Evolutionary conservation across 1,140 invertebrate genomes (phyloP), one percentile per base, ranked within the genome.

Genomic region (Drosophila takahashii): DNA sequence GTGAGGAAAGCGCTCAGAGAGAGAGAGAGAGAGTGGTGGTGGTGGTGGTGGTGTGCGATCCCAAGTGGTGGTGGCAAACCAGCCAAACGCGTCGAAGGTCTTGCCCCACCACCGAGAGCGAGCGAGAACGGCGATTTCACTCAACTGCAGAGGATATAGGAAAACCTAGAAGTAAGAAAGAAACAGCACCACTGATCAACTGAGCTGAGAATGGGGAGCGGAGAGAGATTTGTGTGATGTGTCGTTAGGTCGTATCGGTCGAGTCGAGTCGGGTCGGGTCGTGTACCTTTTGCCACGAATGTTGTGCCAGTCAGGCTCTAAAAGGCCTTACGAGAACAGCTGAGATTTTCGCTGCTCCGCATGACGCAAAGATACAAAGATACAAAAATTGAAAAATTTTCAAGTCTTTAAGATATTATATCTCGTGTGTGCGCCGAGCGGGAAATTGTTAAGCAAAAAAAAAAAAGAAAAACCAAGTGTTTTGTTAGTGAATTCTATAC

Each of bases 211-310:
- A 59, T 66, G 90, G 89, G 90, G 87, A 85, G 80, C 80, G 90
- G 48, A 81, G 90, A 91, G 90, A 91, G 90, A 91, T 89, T 90
- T 92, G 87, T 92, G 89, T 91, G 91, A 87, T 92, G 91, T 91
- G 91, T 92, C 91, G 91, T 91, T 92, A 92, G 90, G 91, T 92
- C 91, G 91, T 89, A 84, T 87, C 89, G 90, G 91, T 92, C 91
- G 89, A 92, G 91, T 92, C 91, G 91, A 92, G 91, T 92, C 91
- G 91, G 91, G 92, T 92, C 92, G 91, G 92, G 92, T 92, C 92
- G 91, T 92, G 91, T 92, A 92, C 92, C 92, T 92, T 92, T 92
- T 92, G 91, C 90, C 92, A 92, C 92, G 91, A 92, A 92, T 92
- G 90, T 92, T 91, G 81, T 92, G 91, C 87, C 92, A 92, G 91